A percentile compares a stretch with the other conserved stretches of the same genome.
Conservation (phyloP, 1,140 invertebrate species). For the Drepana arcuata region DNA sequence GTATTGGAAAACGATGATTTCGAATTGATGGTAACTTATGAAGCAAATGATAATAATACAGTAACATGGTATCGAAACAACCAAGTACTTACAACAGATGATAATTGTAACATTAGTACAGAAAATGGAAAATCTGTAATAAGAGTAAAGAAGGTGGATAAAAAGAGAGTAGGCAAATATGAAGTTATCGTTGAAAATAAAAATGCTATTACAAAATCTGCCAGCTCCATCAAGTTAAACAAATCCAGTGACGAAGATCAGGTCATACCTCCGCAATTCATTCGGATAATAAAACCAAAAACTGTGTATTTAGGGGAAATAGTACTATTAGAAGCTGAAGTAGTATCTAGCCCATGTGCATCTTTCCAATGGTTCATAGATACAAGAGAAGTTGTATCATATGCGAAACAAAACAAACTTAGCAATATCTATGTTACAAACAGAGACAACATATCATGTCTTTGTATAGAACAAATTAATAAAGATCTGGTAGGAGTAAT, state of each 20-base stretch:
- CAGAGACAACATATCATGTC: slow-evolving; percentile 84
- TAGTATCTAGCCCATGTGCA: slow-evolving; percentile 83
- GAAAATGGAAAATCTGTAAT: slow-evolving; percentile 79
- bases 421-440: slow-evolving; percentile 80
- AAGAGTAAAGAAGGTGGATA: slow-evolving; percentile 78
- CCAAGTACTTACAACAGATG: slow-evolving; percentile 79
- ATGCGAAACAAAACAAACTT: slow-evolving; percentile 68
- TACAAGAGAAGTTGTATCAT: slow-evolving; percentile 71
- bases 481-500: slow-evolving; percentile 83
- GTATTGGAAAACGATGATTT: slow-evolving; percentile 43
- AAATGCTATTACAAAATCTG: slow-evolving; percentile 83
- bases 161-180: slow-evolving; percentile 87
- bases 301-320: slow-evolving; percentile 82
- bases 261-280: slow-evolving; percentile 82
- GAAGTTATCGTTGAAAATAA: slow-evolving; percentile 84
- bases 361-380: slow-evolving; percentile 92
- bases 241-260: slow-evolving; percentile 74
- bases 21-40: slow-evolving; percentile 76
- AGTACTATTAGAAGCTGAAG: slow-evolving; percentile 83
- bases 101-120: slow-evolving; percentile 77
- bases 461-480: slow-evolving; percentile 84
- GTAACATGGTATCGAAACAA: slow-evolving; percentile 93
- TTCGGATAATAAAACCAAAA: slow-evolving; percentile 80
- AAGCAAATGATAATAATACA: slow-evolving; percentile 79
- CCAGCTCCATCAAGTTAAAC: slow-evolving; percentile 80